Base-by-base conservation (phyloP, 2,888 invertebrate genomes). In the Achlya flavicornis region DNA sequence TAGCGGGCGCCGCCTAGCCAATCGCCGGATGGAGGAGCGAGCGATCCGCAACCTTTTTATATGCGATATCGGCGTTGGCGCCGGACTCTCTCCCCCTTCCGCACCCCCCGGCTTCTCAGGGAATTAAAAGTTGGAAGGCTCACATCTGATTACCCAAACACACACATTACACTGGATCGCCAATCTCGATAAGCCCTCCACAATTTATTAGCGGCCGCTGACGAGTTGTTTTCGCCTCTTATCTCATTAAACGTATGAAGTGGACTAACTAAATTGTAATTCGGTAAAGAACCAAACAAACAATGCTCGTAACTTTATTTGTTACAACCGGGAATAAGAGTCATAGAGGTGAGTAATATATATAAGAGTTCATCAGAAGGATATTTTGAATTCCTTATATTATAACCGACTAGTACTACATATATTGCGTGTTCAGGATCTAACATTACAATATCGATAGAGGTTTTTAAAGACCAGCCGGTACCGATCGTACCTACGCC, bases 1-100 rank as follows among this genome's bases (percentile, higher is more conserved):
- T 89, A 88, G 89, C 93, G 92, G 93, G 94, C 93, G 94, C 94
- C 94, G 94, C 95, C 95, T 94, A 94, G 94, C 94, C 95, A 95
- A 95, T 95, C 95, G 92, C 84, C 86, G 92, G 91, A 90, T 92
- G 91, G 91, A 91, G 87, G 74, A 92, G 86, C 92, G 91, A 92
- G 89, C 93, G 91, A 92, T 93, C 92, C 93, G 88, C 93, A 92
- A 92, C 93, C 91, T 93, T 93, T 94, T 94, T 94, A 93, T 92
- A 88, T 86, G 87, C 89, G 90, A 89, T 92, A 92, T 92, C 90
- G 90, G 90, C 87, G 87, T 86, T 85, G 87, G 85, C 86, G 86
- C 91, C 83, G 91, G 89, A 89, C 89, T 79, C 83, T 78, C 78
- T 73, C 81, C 79, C 82, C 80, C 83, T 64, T 79, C 68, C 72